These are phyloP conservation scores for Pempheris klunzingeri DNA, from an alignment of 2,797 vertebrate genomes.

Conservation along the genomic window DNA sequence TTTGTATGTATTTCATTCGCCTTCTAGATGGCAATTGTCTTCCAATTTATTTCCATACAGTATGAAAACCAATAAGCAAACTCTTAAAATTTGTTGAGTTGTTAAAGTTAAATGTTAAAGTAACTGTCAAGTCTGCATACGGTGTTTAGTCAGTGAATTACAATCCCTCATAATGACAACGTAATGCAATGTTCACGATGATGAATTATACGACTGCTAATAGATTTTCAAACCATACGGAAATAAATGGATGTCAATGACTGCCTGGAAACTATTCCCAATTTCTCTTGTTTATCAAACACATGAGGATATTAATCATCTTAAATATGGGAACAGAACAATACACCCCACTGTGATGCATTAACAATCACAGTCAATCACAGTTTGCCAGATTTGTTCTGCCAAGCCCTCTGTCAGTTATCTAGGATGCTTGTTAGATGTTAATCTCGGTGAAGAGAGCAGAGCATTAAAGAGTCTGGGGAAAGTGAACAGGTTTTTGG, in stretches of 20 bases:
- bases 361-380: no score
- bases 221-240: conserved; percentile 1
- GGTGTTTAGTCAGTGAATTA: background rate
- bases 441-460: conserved; percentile 5
- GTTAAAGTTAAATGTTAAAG: no score
- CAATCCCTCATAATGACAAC: background rate
- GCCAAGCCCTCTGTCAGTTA: background rate
- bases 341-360: conserved; percentile 2
- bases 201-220: background rate
- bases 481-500: conserved; percentile 13
- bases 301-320: background rate
- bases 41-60: background rate
- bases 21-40: background rate
- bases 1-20: background rate
- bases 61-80: background rate
- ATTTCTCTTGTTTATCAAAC: conserved; percentile 3
- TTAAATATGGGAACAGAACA: background rate
- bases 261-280: conserved; percentile 11
- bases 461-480: background rate
- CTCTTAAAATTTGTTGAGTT: no score
- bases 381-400: background rate
- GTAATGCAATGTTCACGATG: background rate
- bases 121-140: background rate
- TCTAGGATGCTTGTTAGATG: background rate
- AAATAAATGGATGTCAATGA: conserved; percentile 14